A percentile compares a stretch with the other conserved stretches of the same genome.
phyloP scores from a whole-genome alignment of 2,113 vertebrate genomes.

The Megalops atlanticus region DNA sequence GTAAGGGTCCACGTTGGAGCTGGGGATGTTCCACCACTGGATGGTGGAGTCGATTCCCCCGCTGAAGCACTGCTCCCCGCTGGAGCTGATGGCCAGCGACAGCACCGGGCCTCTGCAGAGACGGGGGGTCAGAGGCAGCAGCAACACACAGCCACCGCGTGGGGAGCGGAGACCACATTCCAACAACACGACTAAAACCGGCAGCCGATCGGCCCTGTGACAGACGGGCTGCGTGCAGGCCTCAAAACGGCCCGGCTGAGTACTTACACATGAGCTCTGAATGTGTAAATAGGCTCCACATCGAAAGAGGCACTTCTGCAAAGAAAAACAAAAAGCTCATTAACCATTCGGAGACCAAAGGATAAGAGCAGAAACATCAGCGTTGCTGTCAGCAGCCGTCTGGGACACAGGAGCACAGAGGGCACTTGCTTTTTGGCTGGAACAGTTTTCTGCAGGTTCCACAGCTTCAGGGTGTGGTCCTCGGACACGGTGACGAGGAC shows the following conservation, averaged over 20 bases:
- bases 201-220: neutral
- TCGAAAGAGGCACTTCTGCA: conserved; percentile 98
- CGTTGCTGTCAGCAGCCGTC: no score
- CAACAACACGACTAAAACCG: neutral
- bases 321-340: conserved; percentile 39
- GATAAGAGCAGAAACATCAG: no score
- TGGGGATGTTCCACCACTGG: conserved; percentile 98
- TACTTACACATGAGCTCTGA: conserved; percentile 95
- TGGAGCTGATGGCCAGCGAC: conserved; percentile 89
- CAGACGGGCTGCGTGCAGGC: neutral
- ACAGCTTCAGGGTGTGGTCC: conserved; percentile 97
- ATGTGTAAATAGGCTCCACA: conserved; percentile 98
- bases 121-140: conserved; percentile 29
- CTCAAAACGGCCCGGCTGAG: neutral
- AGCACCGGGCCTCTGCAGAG: conserved; percentile 86
- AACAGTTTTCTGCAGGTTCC: conserved; percentile 99
- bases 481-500: conserved; percentile 97
- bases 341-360: no score
- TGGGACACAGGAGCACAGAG: neutral
- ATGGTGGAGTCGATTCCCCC: conserved; percentile 93
- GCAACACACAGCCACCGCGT: no score
- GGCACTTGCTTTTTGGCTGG: conserved; percentile 95
- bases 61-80: conserved; percentile 95
- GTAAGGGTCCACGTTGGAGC: conserved; percentile 94
- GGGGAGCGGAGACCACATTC: neutral